Percentiles rank a stretch among this genome's conserved stretches.
phyloP scores from a whole-genome alignment of 1,140 invertebrate genomes.

The Amphibalanus amphitrite region DNA sequence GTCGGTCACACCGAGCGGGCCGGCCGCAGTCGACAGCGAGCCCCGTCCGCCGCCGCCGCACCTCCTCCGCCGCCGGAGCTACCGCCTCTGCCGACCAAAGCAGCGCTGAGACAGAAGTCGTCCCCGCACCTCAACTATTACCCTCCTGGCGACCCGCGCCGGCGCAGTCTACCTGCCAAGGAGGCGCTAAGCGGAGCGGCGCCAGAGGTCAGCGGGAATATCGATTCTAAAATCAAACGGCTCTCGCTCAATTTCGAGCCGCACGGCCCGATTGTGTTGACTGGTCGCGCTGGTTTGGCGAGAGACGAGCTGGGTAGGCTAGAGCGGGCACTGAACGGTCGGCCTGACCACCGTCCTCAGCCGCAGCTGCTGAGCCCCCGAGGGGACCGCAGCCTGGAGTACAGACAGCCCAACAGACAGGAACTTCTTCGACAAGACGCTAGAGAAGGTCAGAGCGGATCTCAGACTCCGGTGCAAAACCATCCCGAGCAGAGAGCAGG shows the following conservation, averaged over 20 bases:
- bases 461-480: no score
- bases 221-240: not conserved
- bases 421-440: no score
- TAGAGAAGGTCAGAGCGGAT: no score
- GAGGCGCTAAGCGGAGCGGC: not conserved
- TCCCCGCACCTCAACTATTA: not conserved
- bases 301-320: no score
- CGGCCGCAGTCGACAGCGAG: not conserved
- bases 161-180: not conserved
- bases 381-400: no score
- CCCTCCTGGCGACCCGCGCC: not conserved
- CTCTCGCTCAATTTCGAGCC: not conserved
- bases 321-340: not conserved
- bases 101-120: slow-evolving; percentile 15
- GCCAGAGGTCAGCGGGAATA: not conserved
- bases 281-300: no score
- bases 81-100: slow-evolving; percentile 14
- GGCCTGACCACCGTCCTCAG: no score
- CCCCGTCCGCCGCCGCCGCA: no score
- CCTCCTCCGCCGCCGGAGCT: not conserved
- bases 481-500: no score
- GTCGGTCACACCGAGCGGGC: not conserved
- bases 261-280: not conserved
- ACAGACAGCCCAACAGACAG: no score
- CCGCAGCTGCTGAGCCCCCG: no score